Base-by-base conservation (phyloP, 2,113 vertebrate genomes). In the Scophthalmus maximus region DNA sequence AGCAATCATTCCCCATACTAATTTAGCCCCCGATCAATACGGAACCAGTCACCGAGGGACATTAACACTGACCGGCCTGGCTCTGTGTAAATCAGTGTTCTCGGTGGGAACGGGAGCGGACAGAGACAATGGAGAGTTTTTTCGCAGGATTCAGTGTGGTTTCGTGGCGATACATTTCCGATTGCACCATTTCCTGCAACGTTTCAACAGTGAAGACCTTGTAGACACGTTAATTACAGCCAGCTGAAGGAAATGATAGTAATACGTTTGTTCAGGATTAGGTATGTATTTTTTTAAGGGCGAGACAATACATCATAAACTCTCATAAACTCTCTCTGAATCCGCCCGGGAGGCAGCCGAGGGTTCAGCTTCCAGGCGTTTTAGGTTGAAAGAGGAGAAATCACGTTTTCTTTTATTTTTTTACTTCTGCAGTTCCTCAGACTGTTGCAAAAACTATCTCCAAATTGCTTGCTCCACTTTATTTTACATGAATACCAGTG, bases 241-340 rank as follows among this genome's bases (percentile, higher is more conserved):
- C 18, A 26, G 40, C 26, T 50, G n/a, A 67, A 47, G 66, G 11
- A 44, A 61, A 70, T 30, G 14, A 36, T 27, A 27, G 34, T 42
- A 38, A 63, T 63, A 68, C 71, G 51, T 81, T 85, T 78, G 38
- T 75, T 58, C 66, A 70, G 46, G 51, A 20, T 59, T 34, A 25
- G 29, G 27, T 38, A 14, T 63, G 74, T 58, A 38, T 60, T 49
- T 10, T 11, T 56, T 81, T 58, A 3, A 61, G 9, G 5, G 52
- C 17, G 51, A 74, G 29, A 55, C 38, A 79, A 68, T 62, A 75
- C 15, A 2, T 56, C n/a, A n/a, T n/a, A n/a, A n/a, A n/a, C n/a
- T n/a, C n/a, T n/a, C n/a, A 3, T 47, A 30, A 69, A 56, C 42
- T 55, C 69, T 23, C 30, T 10, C 1, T 78, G 69, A 74, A 42